These are phyloP conservation scores for Laticauda laticaudata DNA, from an alignment of 2,113 vertebrate genomes.

Conservation along the genomic window DNA sequence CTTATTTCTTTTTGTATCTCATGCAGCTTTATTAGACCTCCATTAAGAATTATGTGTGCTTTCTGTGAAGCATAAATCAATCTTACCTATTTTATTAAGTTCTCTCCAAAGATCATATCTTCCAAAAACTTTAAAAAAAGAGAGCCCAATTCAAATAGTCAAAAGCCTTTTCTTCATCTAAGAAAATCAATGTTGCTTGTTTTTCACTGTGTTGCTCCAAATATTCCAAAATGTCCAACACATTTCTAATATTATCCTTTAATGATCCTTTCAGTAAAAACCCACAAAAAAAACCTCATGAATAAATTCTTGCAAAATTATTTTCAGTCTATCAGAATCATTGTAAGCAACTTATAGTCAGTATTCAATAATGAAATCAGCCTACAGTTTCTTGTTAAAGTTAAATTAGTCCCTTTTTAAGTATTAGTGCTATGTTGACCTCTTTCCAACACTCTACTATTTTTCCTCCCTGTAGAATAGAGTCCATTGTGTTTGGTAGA, in stretches of 20 bases:
- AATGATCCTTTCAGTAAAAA: not conserved
- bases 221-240: not conserved
- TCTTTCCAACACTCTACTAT: not conserved
- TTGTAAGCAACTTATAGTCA: not conserved
- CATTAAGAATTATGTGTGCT: not conserved
- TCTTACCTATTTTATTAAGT: not conserved
- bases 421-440: not conserved
- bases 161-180: not conserved
- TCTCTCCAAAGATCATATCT: not conserved
- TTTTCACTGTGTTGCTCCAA: not conserved
- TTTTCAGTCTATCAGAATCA: not conserved
- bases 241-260: not conserved
- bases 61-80: not conserved
- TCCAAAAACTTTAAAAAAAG: not conserved
- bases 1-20: not conserved
- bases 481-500: not conserved
- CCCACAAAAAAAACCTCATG: not conserved
- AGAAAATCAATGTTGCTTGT: not conserved
- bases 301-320: not conserved
- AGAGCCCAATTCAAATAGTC: not conserved
- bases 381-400: not conserved
- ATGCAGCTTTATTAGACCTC: not conserved
- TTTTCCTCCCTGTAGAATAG: not conserved
- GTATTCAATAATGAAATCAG: not conserved
- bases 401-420: not conserved